Percentiles rank a stretch among this genome's conserved stretches.
These are phyloP conservation scores for Euzophera pinguis DNA, from an alignment of 2,888 invertebrate species.

Conservation along the genomic window DNA sequence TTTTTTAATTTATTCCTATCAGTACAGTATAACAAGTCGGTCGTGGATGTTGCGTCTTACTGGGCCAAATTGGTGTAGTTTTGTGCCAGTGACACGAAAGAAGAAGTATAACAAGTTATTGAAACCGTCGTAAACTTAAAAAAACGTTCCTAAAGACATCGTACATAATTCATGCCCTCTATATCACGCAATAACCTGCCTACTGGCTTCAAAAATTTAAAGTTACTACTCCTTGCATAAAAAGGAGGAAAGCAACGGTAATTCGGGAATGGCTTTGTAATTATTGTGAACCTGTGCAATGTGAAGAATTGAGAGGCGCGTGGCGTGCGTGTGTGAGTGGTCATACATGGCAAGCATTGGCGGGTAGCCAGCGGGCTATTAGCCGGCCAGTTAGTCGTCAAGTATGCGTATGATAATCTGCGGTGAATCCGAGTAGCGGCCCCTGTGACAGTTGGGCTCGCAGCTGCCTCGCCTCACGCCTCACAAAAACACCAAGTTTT, in stretches of 20 bases:
- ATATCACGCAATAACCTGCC: no score
- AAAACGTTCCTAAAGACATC: no score
- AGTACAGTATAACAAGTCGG: no score
- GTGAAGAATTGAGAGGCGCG: neutral
- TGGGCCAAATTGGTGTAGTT: no score
- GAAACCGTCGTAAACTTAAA: no score
- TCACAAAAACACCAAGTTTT: constrained; percentile 75
- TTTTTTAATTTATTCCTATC: no score
- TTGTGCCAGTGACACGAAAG: no score
- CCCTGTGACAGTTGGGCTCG: constrained; percentile 70
- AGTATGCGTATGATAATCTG: constrained; percentile 61
- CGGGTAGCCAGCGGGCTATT: constrained; percentile 4
- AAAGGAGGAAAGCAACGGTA: neutral
- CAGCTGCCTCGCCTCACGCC: constrained; percentile 73
- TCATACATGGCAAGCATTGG: no score
- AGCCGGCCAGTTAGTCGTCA: constrained; percentile 38
- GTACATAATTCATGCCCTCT: no score
- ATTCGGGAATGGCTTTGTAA: neutral
- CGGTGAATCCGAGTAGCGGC: constrained; percentile 61
- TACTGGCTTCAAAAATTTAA: neutral
- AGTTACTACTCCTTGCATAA: neutral
- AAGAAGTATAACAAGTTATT: no score
- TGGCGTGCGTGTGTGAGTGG: neutral
- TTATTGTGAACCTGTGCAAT: neutral
- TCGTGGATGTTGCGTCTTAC: no score